Evolutionary conservation across 2,113 vertebrate species (phyloP).

Genomic region (Phainopepla nitens): DNA sequence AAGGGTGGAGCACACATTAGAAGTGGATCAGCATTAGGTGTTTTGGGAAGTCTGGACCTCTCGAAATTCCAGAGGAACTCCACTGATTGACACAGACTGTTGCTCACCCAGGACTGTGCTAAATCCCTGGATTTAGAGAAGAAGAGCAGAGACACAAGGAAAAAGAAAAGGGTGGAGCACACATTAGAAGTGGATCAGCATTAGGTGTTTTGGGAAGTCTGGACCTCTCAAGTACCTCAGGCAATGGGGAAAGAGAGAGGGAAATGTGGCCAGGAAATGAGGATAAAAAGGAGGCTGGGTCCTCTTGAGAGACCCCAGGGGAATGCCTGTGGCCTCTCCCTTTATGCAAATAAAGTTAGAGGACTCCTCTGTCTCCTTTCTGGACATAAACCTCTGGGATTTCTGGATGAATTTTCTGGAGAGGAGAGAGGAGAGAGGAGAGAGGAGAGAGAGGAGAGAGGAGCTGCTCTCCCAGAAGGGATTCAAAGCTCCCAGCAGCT

Average conservation of each 20-base stretch:
- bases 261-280: fast-evolving
- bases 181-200: too few relatives aligned
- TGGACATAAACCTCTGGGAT: not conserved
- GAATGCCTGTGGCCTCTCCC: not conserved
- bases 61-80: not conserved
- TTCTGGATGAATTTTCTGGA: too few relatives aligned
- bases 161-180: too few relatives aligned
- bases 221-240: not conserved
- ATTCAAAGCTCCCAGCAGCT: not conserved
- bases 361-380: not conserved
- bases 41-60: too few relatives aligned
- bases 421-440: not conserved
- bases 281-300: not conserved
- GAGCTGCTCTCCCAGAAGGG: not conserved
- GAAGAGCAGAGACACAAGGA: not conserved
- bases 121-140: not conserved
- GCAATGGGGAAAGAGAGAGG: not conserved
- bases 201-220: too few relatives aligned
- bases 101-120: too few relatives aligned
- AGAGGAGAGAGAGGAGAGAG: not conserved
- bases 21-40: too few relatives aligned
- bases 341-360: not conserved
- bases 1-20: too few relatives aligned
- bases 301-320: not conserved
- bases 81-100: not conserved